A percentile compares a stretch with the other conserved stretches of the same genome.
Evolutionary conservation across 2,888 invertebrate genomes (phyloP).

Genomic region (Scaptomyza caliginosa): DNA sequence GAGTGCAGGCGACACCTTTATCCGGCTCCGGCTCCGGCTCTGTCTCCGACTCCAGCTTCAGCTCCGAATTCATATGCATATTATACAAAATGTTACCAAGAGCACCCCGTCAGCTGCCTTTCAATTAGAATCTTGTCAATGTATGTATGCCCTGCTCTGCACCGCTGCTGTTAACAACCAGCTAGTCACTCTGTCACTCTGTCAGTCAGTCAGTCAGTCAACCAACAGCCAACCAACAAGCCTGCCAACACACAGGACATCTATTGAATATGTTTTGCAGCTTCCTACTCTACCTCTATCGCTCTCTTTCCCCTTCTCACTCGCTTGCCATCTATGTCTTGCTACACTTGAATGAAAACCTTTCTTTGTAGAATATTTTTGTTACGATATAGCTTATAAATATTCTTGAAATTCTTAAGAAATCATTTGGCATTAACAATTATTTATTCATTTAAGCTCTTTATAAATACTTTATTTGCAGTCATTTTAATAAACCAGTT

Average conservation of each 20-base stretch:
- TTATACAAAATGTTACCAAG: conserved; percentile 42
- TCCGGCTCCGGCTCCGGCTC: conserved; percentile 9
- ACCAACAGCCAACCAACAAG: conserved; percentile 6
- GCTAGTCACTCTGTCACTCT: conserved; percentile 5
- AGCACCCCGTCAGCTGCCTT: conserved; percentile 41
- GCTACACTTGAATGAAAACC: neutral
- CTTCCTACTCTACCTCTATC: neutral
- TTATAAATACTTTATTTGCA: too few relatives aligned
- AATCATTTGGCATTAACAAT: too few relatives aligned
- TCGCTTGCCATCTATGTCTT: neutral
- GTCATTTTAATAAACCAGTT: too few relatives aligned
- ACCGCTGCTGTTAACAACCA: conserved; percentile 31
- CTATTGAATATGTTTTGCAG: conserved; percentile 39
- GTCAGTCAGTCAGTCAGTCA: conserved; percentile 12
- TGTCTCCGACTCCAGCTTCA: conserved; percentile 1
- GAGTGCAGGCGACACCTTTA: conserved; percentile 43
- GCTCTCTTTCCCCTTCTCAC: neutral
- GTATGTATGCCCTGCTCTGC: conserved; percentile 22
- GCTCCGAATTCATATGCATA: conserved; percentile 24
- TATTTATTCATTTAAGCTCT: too few relatives aligned
- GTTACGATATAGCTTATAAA: too few relatives aligned
- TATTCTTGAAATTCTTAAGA: too few relatives aligned
- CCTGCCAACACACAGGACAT: conserved; percentile 1
- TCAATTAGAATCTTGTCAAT: conserved; percentile 64
- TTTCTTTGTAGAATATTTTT: neutral